Evolutionary conservation across 2,888 invertebrate genomes (phyloP).

Genomic region (Heteropelma amictum): DNA sequence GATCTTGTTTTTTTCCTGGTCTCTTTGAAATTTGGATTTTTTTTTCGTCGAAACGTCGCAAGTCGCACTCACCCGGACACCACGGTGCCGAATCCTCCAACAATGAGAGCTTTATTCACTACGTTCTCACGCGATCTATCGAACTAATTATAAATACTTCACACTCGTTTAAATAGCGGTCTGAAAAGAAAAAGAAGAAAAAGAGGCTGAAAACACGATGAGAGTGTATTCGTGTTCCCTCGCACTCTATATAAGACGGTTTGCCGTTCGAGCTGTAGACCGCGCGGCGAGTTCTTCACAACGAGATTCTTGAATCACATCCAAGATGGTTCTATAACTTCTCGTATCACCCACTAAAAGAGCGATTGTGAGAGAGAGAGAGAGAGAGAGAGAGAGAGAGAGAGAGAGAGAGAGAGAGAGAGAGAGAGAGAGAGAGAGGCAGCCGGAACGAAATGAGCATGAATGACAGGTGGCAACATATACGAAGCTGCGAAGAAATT

Average conservation of each 20-base stretch:
- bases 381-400: neutral
- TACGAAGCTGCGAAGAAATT: neutral
- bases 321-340: constrained; percentile 64
- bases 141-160: constrained; percentile 41
- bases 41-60: constrained; percentile 4
- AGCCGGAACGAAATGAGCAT: neutral
- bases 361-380: neutral
- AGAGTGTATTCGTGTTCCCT: constrained; percentile 23
- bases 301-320: constrained; percentile 62
- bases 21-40: no score
- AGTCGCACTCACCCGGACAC: constrained; percentile 26
- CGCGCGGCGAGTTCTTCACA: constrained; percentile 57
- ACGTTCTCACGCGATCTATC: constrained; percentile 47
- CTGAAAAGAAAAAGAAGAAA: neutral
- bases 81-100: neutral
- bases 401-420: neutral
- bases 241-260: constrained; percentile 43
- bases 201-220: constrained; percentile 10
- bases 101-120: neutral
- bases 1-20: neutral
- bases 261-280: constrained; percentile 63
- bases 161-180: constrained; percentile 30
- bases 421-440: neutral
- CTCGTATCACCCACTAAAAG: constrained; percentile 61
- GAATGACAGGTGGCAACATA: constrained; percentile 8